These are phyloP conservation scores for Ophraella communa DNA, from an alignment of 2,888 invertebrate species.

Conservation along the genomic window DNA sequence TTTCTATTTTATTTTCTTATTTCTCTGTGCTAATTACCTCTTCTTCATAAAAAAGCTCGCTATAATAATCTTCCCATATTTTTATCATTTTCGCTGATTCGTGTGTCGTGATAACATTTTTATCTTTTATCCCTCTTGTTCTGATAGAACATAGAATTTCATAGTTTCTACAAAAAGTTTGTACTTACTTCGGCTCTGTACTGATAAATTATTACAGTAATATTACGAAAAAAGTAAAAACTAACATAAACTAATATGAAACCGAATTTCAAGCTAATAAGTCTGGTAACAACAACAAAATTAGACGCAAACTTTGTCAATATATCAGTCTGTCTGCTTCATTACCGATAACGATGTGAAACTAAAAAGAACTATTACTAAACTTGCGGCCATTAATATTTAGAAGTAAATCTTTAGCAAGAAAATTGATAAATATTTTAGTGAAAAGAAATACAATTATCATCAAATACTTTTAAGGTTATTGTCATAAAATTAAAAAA, in stretches of 20 bases:
- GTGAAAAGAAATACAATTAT: not conserved
- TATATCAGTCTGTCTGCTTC: slow-evolving; percentile 27
- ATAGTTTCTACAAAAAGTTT: no score
- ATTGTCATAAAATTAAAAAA: no score
- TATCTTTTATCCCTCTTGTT: no score
- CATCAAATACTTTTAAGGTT: no score
- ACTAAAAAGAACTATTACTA: slow-evolving; percentile 17
- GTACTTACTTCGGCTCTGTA: no score
- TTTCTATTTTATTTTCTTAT: no score
- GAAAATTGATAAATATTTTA: not conserved
- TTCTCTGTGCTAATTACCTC: no score
- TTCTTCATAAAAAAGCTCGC: no score
- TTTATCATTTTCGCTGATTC: no score
- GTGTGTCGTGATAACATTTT: no score
- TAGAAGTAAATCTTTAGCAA: not conserved
- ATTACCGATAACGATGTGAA: slow-evolving; percentile 15
- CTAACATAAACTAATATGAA: not conserved
- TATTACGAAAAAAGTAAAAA: not conserved
- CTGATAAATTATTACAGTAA: not conserved
- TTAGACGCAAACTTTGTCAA: slow-evolving; percentile 26
- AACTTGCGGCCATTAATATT: not conserved
- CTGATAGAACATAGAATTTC: no score
- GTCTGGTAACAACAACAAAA: slow-evolving; percentile 16
- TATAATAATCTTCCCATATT: no score
- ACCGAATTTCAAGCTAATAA: slow-evolving; percentile 21